These are phyloP conservation scores for Latrodectus elegans DNA, from an alignment of 2,888 invertebrate genomes.

Conservation along the genomic window DNA sequence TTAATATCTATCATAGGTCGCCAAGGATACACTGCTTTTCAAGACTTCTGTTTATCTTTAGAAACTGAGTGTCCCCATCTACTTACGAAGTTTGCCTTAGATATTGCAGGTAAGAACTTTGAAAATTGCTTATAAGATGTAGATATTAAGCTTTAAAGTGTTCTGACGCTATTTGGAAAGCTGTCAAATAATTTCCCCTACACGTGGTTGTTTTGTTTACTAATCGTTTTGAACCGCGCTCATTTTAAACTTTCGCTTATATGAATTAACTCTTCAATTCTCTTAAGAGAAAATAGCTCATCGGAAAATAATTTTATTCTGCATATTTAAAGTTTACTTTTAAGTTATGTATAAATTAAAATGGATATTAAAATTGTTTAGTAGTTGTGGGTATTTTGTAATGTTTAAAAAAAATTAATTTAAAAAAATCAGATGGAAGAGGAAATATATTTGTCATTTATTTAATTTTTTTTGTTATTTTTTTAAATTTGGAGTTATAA, in stretches of 20 bases:
- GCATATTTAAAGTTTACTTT: no score
- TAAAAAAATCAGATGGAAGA: no score
- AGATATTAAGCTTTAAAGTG: neutral
- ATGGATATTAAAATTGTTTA: no score
- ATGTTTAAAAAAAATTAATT: no score
- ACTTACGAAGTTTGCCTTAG: slow-evolving; percentile 69
- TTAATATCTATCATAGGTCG: slow-evolving; percentile 73
- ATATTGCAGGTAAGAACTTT: slow-evolving; percentile 58
- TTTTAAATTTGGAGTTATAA: no score
- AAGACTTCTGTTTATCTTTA: slow-evolving; percentile 74
- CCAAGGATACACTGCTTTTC: slow-evolving; percentile 73
- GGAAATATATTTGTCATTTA: no score
- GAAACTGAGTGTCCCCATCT: slow-evolving; percentile 72
- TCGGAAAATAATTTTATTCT: no score
- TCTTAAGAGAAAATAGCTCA: no score
- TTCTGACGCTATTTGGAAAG: neutral
- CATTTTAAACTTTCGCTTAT: neutral
- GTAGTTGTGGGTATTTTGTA: no score
- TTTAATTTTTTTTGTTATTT: no score
- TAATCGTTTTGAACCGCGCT: neutral
- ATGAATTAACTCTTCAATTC: no score
- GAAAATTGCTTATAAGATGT: neutral
- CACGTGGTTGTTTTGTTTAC: slow-evolving; percentile 47
- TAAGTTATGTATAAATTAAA: no score
- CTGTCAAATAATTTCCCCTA: neutral